A percentile compares a stretch with the other conserved stretches of the same genome.
These are phyloP conservation scores for Cylas formicarius DNA, from an alignment of 1,140 invertebrate genomes.

Conservation along the genomic window DNA sequence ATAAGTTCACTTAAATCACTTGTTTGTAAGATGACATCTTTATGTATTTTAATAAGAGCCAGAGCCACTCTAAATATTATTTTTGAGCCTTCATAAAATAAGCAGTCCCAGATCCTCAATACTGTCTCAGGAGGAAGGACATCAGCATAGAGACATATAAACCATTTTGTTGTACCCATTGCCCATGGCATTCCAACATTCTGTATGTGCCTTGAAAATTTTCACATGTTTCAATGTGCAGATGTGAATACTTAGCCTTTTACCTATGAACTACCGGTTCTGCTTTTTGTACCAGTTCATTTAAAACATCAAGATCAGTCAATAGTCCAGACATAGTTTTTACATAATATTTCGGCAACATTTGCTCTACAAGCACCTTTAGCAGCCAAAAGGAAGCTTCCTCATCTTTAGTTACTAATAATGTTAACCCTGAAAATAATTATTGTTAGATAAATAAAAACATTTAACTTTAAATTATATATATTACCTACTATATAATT, in stretches of 20 bases:
- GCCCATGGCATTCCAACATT: conserved; percentile 74
- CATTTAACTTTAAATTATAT: not conserved
- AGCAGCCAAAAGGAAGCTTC: conserved; percentile 88
- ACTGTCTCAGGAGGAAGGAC: conserved; percentile 88
- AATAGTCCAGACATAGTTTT: conserved; percentile 80
- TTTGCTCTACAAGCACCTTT: conserved; percentile 77
- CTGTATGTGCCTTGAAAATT: conserved; percentile 54
- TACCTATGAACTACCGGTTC: conserved; percentile 64
- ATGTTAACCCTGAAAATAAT: conserved; percentile 51
- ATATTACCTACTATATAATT: conserved; percentile 75
- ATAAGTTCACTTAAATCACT: conserved; percentile 68
- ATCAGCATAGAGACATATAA: conserved; percentile 87
- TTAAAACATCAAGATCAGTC: conserved; percentile 79
- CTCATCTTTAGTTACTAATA: conserved; percentile 80
- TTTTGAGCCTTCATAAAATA: conserved; percentile 87
- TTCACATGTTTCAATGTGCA: not conserved
- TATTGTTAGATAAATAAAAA: no score
- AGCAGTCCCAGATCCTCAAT: conserved; percentile 87
- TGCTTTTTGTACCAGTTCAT: conserved; percentile 73
- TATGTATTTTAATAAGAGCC: conserved; percentile 70
- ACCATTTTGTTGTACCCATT: conserved; percentile 88
- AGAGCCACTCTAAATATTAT: conserved; percentile 77
- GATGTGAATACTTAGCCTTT: not conserved
- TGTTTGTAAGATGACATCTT: conserved; percentile 60
- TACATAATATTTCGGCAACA: conserved; percentile 77